Percentiles rank a stretch among this genome's conserved stretches.
Evolutionary conservation across 2,888 invertebrate genomes (phyloP).

Genomic region (Rutpela maculata): DNA sequence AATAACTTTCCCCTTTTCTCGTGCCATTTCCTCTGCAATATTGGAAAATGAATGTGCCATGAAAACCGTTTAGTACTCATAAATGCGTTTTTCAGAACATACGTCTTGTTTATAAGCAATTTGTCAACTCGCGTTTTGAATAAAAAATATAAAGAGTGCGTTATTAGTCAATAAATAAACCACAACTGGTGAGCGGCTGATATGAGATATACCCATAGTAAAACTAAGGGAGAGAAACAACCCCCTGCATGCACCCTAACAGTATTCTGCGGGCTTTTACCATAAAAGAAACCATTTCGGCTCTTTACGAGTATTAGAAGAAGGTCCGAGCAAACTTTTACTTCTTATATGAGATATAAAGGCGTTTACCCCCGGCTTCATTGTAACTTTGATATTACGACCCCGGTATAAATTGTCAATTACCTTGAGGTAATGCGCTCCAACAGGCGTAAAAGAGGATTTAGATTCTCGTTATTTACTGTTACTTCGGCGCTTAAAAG

Average conservation of each 20-base stretch:
- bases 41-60: neutral
- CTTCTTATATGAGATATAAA: constrained; percentile 41
- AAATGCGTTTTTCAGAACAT: constrained; percentile 9
- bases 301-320: constrained; percentile 44
- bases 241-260: neutral
- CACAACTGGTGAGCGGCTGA: constrained; percentile 19
- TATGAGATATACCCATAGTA: neutral
- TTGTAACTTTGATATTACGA: constrained; percentile 40
- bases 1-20: neutral
- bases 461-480: constrained; percentile 48
- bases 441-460: constrained; percentile 43
- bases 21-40: neutral
- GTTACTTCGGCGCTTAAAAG: constrained; percentile 32
- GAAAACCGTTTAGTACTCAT: constrained; percentile 15
- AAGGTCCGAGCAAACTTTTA: constrained; percentile 39
- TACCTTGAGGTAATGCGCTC: constrained; percentile 41
- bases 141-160: constrained; percentile 10
- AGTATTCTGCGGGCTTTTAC: constrained; percentile 30
- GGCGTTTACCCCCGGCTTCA: constrained; percentile 39
- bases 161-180: constrained; percentile 26
- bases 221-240: neutral
- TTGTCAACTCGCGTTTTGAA: constrained; percentile 10
- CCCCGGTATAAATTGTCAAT: constrained; percentile 45
- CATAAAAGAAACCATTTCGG: constrained; percentile 40
- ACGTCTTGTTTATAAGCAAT: constrained; percentile 16